Conservation (phyloP, 2,888 invertebrate genomes). For the Microplitis deprimator region DNA sequence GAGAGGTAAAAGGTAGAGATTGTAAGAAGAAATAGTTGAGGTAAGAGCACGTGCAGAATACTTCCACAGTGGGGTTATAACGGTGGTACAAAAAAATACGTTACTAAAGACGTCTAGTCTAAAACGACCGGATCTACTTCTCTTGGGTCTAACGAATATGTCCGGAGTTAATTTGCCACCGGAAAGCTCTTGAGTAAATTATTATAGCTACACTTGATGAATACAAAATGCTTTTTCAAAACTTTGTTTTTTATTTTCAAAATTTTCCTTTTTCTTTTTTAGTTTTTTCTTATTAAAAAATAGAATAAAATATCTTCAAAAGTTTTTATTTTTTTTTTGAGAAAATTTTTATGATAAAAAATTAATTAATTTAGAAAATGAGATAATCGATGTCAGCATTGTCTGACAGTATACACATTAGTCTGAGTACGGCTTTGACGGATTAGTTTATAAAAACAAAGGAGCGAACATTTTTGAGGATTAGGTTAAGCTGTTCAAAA, state of each 20-base stretch:
- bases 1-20: conserved; percentile 22
- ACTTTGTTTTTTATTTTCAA: not conserved
- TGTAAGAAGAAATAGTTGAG: not conserved
- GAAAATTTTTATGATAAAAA: too few relatives aligned
- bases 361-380: too few relatives aligned
- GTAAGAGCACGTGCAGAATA: not conserved
- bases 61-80: not conserved
- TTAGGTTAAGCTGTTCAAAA: too few relatives aligned
- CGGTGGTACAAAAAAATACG: not conserved
- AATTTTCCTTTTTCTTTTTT: not conserved
- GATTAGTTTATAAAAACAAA: too few relatives aligned
- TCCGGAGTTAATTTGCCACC: conserved; percentile 65
- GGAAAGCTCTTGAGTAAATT: conserved; percentile 65
- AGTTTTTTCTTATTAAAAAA: not conserved
- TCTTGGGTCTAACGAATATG: conserved; percentile 60
- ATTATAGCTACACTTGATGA: conserved; percentile 63
- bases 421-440: too few relatives aligned
- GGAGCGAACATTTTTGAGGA: too few relatives aligned
- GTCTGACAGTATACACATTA: too few relatives aligned
- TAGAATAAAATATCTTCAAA: too few relatives aligned
- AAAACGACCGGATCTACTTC: conserved; percentile 25
- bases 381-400: too few relatives aligned
- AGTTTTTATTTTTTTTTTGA: too few relatives aligned
- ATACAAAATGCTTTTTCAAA: conserved; percentile 57
- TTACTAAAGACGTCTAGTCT: not conserved